These are phyloP conservation scores for Julus scandinavius DNA, from an alignment of 2,888 invertebrate species.

Conservation along the genomic window DNA sequence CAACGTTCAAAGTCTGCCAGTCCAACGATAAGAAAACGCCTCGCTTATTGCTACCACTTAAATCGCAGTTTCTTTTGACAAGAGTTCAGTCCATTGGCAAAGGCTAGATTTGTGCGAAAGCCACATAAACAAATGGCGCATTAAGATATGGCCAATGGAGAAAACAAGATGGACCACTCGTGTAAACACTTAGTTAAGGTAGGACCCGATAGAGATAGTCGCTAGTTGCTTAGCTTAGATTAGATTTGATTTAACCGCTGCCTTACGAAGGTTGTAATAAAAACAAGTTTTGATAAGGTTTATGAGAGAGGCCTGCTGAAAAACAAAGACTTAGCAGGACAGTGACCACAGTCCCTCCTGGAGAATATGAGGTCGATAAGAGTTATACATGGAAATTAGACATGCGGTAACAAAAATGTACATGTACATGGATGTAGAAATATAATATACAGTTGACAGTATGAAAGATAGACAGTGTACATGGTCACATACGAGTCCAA, in stretches of 20 bases:
- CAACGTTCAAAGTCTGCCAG: background rate
- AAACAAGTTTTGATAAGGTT: background rate
- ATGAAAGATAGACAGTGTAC: too few relatives aligned
- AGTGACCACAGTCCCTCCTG: background rate
- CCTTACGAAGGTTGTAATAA: background rate
- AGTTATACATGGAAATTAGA: too few relatives aligned
- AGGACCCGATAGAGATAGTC: background rate
- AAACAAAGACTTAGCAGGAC: background rate
- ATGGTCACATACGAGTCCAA: too few relatives aligned
- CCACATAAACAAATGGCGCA: background rate
- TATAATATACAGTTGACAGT: too few relatives aligned
- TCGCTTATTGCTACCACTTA: constrained; percentile 12
- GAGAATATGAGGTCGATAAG: background rate
- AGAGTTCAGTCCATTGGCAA: background rate
- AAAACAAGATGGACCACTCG: background rate
- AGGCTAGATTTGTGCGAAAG: too few relatives aligned
- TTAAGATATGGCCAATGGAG: background rate
- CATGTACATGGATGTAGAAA: too few relatives aligned
- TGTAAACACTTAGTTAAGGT: constrained; percentile 14
- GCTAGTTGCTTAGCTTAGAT: too few relatives aligned
- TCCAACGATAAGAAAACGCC: background rate
- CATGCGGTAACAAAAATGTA: too few relatives aligned
- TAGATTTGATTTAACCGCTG: too few relatives aligned
- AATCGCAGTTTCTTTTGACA: background rate
- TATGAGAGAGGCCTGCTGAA: background rate